These are phyloP conservation scores for Polylopha cassiicola DNA, from an alignment of 2,888 invertebrate species.

Conservation along the genomic window DNA sequence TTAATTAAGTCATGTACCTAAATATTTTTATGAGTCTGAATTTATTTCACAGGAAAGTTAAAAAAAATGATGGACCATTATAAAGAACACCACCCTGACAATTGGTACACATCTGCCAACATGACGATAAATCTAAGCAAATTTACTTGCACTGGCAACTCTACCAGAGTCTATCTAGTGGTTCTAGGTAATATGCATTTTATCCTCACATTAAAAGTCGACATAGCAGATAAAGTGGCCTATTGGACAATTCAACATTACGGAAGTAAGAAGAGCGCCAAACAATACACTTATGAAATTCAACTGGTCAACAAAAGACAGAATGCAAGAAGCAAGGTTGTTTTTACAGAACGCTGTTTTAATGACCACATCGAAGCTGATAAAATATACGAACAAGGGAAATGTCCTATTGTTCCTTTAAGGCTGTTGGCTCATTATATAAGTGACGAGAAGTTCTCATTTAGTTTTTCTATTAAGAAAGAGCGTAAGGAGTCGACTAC, in stretches of 20 bases:
- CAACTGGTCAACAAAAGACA: constrained; percentile 53
- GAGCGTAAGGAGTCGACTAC: too few relatives aligned
- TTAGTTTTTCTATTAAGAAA: constrained; percentile 52
- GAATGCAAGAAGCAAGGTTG: constrained; percentile 48
- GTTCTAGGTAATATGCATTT: constrained; percentile 53
- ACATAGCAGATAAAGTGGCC: constrained; percentile 55
- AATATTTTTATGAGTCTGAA: too few relatives aligned
- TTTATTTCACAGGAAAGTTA: constrained; percentile 43
- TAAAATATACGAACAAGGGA: constrained; percentile 51
- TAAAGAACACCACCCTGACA: constrained; percentile 49
- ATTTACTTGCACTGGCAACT: constrained; percentile 31
- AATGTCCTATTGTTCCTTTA: constrained; percentile 58
- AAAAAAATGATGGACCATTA: constrained; percentile 59
- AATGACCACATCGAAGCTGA: constrained; percentile 56
- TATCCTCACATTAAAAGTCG: constrained; percentile 57
- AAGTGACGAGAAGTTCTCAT: constrained; percentile 46
- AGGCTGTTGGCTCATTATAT: constrained; percentile 48
- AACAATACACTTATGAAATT: constrained; percentile 58
- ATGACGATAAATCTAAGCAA: too few relatives aligned
- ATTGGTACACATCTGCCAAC: constrained; percentile 48
- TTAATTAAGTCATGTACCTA: too few relatives aligned
- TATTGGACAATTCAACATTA: constrained; percentile 64
- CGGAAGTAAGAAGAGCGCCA: constrained; percentile 52
- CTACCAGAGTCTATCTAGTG: constrained; percentile 49
- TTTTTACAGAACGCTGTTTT: constrained; percentile 57